Conservation (phyloP, 1,140 invertebrate species). For the Penaeus vannamei region DNA sequence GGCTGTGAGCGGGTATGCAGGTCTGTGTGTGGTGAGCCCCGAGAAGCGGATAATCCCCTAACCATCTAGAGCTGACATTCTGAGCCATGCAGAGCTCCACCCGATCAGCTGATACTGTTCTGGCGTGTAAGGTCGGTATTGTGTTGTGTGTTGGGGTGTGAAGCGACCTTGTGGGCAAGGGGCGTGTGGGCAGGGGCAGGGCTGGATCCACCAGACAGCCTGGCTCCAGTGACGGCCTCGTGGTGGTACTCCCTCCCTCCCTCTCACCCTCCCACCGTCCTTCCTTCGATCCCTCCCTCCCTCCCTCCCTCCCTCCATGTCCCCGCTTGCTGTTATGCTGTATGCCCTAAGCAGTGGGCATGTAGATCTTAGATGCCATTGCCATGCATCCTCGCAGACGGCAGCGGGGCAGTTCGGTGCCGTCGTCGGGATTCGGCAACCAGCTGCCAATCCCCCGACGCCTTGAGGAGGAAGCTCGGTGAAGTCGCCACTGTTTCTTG, state of each 20-base stretch:
- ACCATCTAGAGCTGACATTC: slow-evolving; percentile 9
- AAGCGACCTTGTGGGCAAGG: slow-evolving; percentile 31
- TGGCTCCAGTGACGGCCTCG: slow-evolving; percentile 49
- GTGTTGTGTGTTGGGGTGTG: slow-evolving; percentile 31
- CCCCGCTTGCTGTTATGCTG: not conserved
- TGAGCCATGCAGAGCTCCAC: slow-evolving; percentile 3
- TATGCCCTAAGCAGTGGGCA: no score
- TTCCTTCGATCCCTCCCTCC: not conserved
- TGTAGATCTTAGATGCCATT: not conserved
- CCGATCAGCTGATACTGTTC: slow-evolving; percentile 46
- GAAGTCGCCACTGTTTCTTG: no score
- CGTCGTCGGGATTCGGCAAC: no score
- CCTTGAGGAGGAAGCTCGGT: no score
- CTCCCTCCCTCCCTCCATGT: not conserved
- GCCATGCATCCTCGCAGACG: not conserved
- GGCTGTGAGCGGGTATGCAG: no score
- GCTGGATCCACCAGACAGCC: slow-evolving; percentile 60
- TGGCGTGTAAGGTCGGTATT: slow-evolving; percentile 30
- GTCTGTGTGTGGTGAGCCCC: no score
- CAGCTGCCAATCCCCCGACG: no score
- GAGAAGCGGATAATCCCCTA: no score
- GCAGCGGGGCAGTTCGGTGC: no score
- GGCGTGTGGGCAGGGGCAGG: slow-evolving; percentile 23
- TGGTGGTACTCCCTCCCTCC: not conserved
- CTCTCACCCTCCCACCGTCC: not conserved